Evolutionary conservation across 35 echinoderm and acorn worm species (phyloP).

Genomic region (Heliocidaris erythrogramma): DNA sequence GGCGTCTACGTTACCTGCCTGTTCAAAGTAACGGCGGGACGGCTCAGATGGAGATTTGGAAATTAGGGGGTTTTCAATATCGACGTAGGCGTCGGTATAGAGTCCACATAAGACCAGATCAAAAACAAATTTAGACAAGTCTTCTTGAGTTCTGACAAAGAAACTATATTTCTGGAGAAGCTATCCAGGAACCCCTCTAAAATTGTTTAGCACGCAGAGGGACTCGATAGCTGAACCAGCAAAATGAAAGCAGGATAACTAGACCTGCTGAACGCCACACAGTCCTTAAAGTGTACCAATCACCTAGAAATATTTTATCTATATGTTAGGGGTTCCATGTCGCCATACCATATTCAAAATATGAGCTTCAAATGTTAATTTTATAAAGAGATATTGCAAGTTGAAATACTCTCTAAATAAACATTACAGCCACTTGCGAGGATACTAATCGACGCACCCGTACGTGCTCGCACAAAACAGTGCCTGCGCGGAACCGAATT

Average conservation of each 20-base stretch:
- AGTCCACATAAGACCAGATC: neutral
- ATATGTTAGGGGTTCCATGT: too few species aligned
- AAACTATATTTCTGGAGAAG: neutral
- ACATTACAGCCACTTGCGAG: too few species aligned
- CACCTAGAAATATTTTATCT: too few species aligned
- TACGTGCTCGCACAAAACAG: too few species aligned
- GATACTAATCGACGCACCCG: too few species aligned
- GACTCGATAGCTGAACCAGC: neutral
- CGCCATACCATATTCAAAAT: too few species aligned
- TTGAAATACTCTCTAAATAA: too few species aligned
- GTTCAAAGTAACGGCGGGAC: neutral
- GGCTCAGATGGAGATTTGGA: neutral
- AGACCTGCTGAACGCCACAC: neutral
- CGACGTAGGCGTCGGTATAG: neutral
- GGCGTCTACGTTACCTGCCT: neutral
- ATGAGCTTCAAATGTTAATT: too few species aligned
- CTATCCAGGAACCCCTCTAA: neutral
- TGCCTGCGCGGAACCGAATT: too few species aligned
- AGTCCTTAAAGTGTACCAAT: too few species aligned
- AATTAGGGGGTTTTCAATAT: neutral
- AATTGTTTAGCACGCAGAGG: too few species aligned
- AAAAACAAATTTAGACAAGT: neutral
- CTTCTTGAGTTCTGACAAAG: neutral
- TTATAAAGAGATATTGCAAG: too few species aligned
- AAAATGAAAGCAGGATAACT: neutral